Base-by-base conservation (phyloP, 2,113 vertebrate species). In the Enhydra lutris region DNA sequence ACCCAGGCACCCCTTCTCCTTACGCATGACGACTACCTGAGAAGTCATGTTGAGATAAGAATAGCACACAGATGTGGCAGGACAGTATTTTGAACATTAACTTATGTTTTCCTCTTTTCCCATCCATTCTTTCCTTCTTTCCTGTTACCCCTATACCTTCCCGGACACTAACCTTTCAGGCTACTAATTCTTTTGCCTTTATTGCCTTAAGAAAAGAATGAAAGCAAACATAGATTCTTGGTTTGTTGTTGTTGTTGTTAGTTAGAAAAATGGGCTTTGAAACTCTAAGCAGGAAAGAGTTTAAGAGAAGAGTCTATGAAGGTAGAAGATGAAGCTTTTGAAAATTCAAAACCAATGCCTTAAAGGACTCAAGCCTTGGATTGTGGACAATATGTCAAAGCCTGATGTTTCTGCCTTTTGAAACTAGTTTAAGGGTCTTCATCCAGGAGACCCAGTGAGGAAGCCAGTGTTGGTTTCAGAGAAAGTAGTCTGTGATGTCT, bases 241-340 rank as follows among this genome's bases (percentile, higher is more conserved):
- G 34, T 42, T 42, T 63, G 3, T 65, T 87, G n/a, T 73, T 50
- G 71, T 42, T 74, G 3, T 76, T 76, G 47, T 76, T 29, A 29
- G 26, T 78, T 47, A 78, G 74, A 47, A 87, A 79, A 96, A 96
- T 6, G 90, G 31, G 76, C 89, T 85, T 69, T 83, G 73, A 96
- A 98, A 95, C 31, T 36, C 29, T n/a, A 89, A 88, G 15, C 12
- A 50, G 14, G 52, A 61, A 92, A 63, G 13, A 63, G 39, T 31
- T 93, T 39, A 81, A 88, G 59, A 80, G 57, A 69, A 91, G 57
- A 85, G 71, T 65, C 69, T 91, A 21, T 18, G 36, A 92, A 92
- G 20, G 31, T 42, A 63, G 55, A 73, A 81, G 17, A 39, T 69
- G 18, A 95, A 94, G 83, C 14, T 89, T 89, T 59, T 89, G 47